Evolutionary conservation across 2,888 invertebrate species (phyloP), one percentile per base, ranked within the genome.

Genomic region (Malthinus seriepunctatus): DNA sequence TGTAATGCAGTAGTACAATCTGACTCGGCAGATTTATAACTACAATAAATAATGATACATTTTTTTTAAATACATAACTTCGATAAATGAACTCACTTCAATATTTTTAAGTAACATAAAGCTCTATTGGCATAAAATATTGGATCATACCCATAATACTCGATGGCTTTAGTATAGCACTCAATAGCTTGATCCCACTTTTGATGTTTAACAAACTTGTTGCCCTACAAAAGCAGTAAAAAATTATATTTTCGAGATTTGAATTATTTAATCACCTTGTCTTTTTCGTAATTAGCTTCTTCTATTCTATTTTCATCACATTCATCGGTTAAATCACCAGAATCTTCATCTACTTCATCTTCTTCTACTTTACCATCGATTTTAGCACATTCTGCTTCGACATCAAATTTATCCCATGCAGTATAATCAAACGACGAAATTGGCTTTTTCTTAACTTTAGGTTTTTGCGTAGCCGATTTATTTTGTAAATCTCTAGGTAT

Each of bases 131-230:
- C 92, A 71, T 86, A 93, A 73, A 90, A 91, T 9, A 92, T 83
- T 1, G 95, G 86, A 75, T 93, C 88, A 74, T 86, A 84, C 7
- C 88, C 84, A 69, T 91, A 92, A 55, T 89, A 78, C 58, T 90
- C 87, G 35, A 98, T 95, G 0, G 97, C 97, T 73, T 89, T 86
- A 38, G 88, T 88, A 76, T 98, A 99, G 74, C 90, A 91, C 5
- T 84, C 79, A 56, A 96, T 88, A 0, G 98, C 98, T 65, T 91
- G 88, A 15, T 87, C 85, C 86, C 91, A 98, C 71, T 93, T 87
- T 67, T 89, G 84, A 33, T 82, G 75, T 70, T 88, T 89, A 12
- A 95, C 95, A 75, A 85, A 87, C 66, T 80, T 81, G 77, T 97
- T 97, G 12, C 97, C 97, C 82, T 88, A 74, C 37, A 81, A 82